Conservation (phyloP, 2,888 invertebrate species). For the Serrognathus titanus region DNA sequence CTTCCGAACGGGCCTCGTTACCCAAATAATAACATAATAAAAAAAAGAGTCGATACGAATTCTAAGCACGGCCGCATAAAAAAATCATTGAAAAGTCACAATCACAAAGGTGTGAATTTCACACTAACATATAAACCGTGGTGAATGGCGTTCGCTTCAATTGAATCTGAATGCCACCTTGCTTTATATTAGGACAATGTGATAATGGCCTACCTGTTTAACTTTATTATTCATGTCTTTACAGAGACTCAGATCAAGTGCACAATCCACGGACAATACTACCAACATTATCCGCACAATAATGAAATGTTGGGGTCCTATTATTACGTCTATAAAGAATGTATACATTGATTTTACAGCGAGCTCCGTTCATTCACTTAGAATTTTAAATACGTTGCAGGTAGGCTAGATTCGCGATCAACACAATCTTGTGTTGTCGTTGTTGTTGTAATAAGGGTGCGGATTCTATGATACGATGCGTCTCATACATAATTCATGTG, state of each 20-base stretch:
- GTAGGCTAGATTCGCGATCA: not conserved
- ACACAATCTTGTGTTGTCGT: not conserved
- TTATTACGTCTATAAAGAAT: slow-evolving; percentile 43
- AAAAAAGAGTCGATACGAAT: slow-evolving; percentile 10
- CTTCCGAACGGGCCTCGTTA: not conserved
- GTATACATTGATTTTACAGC: slow-evolving; percentile 44
- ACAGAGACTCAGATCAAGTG: slow-evolving; percentile 44
- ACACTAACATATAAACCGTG: slow-evolving; percentile 26
- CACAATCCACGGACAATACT: slow-evolving; percentile 47
- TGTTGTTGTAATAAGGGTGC: too few relatives aligned
- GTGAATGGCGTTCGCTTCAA: slow-evolving; percentile 28
- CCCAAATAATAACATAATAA: slow-evolving; percentile 7
- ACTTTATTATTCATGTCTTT: slow-evolving; percentile 48
- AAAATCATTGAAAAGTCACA: slow-evolving; percentile 21
- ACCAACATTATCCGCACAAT: slow-evolving; percentile 47
- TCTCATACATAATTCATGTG: too few relatives aligned
- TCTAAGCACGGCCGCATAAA: slow-evolving; percentile 9
- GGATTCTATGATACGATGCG: too few relatives aligned
- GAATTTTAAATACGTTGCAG: slow-evolving; percentile 26
- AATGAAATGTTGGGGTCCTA: slow-evolving; percentile 47
- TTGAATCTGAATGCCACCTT: slow-evolving; percentile 39
- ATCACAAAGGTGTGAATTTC: slow-evolving; percentile 33
- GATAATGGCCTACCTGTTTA: slow-evolving; percentile 47
- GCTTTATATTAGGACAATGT: slow-evolving; percentile 44
- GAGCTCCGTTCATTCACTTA: slow-evolving; percentile 28